Percentiles rank a stretch among this genome's conserved stretches.
phyloP scores from a whole-genome alignment of 2,888 invertebrate genomes.

The Rugalucina vietnamica region DNA sequence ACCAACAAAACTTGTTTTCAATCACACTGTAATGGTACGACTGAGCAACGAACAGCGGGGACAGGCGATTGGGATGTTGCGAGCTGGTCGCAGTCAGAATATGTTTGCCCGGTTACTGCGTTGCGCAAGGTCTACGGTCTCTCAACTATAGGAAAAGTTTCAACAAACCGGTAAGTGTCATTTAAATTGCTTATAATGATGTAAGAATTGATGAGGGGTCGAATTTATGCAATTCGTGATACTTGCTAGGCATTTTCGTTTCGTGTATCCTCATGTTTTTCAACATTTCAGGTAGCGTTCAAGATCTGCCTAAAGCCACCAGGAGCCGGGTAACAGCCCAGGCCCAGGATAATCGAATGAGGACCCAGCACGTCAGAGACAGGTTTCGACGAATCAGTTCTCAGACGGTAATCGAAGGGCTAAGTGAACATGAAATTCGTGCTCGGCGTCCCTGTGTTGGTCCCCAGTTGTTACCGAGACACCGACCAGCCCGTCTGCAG shows the following conservation, averaged over 20 bases:
- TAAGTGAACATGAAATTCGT: neutral
- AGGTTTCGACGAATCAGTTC: constrained; percentile 7
- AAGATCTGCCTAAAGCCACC: constrained; percentile 10
- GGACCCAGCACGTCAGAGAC: neutral
- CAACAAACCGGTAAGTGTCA: too few species aligned
- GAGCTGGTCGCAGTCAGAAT: neutral
- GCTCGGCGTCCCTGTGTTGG: constrained; percentile 15
- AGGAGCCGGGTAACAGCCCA: constrained; percentile 12
- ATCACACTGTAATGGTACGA: neutral
- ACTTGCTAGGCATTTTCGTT: too few species aligned
- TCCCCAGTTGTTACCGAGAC: neutral
- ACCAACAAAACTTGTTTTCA: too few species aligned
- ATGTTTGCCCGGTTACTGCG: neutral
- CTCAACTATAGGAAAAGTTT: neutral
- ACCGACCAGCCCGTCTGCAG: neutral
- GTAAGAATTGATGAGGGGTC: too few species aligned
- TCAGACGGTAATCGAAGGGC: constrained; percentile 23
- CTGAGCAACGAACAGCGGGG: neutral
- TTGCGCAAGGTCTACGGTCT: neutral
- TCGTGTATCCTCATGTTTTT: too few species aligned
- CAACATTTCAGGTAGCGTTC: constrained; percentile 9
- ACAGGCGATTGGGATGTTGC: neutral
- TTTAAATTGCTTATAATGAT: too few species aligned
- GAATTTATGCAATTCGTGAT: too few species aligned
- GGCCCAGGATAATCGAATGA: constrained; percentile 12